These are phyloP conservation scores for Atractosteus spatula DNA, from an alignment of 2,113 vertebrate species.

Conservation along the genomic window DNA sequence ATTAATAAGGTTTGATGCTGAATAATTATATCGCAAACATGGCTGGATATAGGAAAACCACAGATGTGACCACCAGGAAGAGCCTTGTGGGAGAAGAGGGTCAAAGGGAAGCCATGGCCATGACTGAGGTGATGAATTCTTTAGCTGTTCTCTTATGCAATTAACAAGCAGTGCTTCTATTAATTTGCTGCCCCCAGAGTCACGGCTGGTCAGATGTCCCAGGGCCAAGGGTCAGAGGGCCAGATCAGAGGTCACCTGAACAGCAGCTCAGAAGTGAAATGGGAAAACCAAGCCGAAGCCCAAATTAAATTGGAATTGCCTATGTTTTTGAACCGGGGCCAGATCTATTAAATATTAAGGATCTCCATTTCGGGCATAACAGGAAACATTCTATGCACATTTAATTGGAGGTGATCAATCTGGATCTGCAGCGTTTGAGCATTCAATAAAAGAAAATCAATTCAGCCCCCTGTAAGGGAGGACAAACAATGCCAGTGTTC, in stretches of 20 bases:
- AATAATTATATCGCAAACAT: conserved; percentile 96
- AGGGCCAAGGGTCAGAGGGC: conserved; percentile 91
- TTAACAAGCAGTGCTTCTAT: conserved; percentile 96
- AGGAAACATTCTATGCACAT: conserved; percentile 79
- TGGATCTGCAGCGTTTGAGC: conserved; percentile 75
- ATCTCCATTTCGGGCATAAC: conserved; percentile 68
- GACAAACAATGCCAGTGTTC: conserved; percentile 81
- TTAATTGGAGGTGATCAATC: conserved; percentile 96
- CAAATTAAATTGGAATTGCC: conserved; percentile 62
- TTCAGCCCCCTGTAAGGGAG: conserved; percentile 74
- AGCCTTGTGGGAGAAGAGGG: conserved; percentile 89
- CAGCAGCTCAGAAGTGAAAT: conserved; percentile 69
- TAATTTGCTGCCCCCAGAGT: conserved; percentile 95
- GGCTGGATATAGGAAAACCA: conserved; percentile 86
- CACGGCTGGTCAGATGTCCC: conserved; percentile 97
- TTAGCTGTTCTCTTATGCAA: conserved; percentile 95
- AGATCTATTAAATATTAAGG: conserved; percentile 61
- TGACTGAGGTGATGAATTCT: conserved; percentile 99
- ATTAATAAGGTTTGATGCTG: conserved; percentile 99
- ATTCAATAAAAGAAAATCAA: conserved; percentile 95
- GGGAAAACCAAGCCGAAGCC: conserved; percentile 62
- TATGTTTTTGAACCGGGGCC: conserved; percentile 16
- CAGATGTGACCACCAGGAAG: conserved; percentile 94
- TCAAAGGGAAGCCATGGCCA: conserved; percentile 99
- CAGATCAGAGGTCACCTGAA: conserved; percentile 90